Evolutionary conservation across 92 coral and sea anemone species (phyloP).

Genomic region (Umimayanthus kanabou): DNA sequence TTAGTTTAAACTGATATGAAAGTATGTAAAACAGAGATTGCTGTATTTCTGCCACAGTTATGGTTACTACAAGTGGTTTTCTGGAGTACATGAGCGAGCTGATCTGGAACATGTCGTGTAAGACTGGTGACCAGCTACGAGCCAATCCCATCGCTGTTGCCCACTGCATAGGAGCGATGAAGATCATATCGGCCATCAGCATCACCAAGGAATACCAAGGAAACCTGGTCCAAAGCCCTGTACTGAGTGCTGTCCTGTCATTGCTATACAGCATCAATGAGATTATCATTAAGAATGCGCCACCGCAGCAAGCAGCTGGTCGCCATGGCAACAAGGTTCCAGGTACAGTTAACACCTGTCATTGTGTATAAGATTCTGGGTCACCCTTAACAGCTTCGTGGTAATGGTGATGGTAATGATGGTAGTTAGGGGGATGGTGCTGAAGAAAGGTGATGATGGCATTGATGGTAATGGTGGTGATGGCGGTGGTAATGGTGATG

Average conservation of each 20-base stretch:
- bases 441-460: no score
- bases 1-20: no score
- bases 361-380: no score
- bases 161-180: constrained; percentile 97
- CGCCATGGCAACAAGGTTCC: constrained; percentile 13
- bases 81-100: constrained; percentile 89
- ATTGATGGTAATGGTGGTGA: no score
- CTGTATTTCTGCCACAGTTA: constrained; percentile 46
- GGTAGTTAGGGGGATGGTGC: no score
- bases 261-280: constrained; percentile 78
- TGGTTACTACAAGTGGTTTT: constrained; percentile 80
- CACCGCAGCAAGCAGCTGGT: constrained; percentile 44
- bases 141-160: constrained; percentile 91
- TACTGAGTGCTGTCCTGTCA: constrained; percentile 68
- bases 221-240: constrained; percentile 51
- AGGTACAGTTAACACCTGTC: background rate
- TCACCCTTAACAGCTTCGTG: no score
- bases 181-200: constrained; percentile 82
- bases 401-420: no score
- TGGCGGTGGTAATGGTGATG: no score
- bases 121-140: constrained; percentile 82
- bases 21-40: background rate
- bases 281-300: constrained; percentile 46
- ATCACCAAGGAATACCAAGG: constrained; percentile 70
- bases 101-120: constrained; percentile 78